Percentiles rank a stretch among this genome's conserved stretches.
Conservation (phyloP, 2,113 vertebrate species). For the Lichenostomus cassidix region DNA sequence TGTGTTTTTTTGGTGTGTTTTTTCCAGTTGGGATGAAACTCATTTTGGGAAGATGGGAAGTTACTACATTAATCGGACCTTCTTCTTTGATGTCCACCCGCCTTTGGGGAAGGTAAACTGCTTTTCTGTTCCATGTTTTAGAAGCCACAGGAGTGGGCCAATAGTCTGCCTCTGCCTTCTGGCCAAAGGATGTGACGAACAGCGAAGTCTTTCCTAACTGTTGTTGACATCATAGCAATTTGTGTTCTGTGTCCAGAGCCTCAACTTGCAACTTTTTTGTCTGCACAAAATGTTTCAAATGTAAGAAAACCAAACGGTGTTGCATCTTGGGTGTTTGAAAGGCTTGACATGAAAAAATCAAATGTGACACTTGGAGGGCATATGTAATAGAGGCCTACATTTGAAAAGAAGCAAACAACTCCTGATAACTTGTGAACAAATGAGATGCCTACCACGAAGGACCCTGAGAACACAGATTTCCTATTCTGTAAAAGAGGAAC, state of each 20-base stretch:
- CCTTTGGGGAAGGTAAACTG: slow-evolving; percentile 91
- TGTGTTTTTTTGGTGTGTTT: neutral
- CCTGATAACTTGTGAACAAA: neutral
- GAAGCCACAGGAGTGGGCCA: neutral
- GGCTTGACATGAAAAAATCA: neutral
- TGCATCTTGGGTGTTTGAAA: neutral
- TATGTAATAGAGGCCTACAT: neutral
- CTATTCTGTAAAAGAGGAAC: neutral
- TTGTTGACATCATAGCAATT: neutral
- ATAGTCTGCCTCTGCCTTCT: neutral
- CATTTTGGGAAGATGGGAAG: slow-evolving; percentile 99
- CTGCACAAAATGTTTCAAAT: neutral
- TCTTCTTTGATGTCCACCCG: slow-evolving; percentile 98
- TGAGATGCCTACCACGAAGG: neutral
- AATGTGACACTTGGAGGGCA: neutral
- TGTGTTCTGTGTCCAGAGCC: neutral
- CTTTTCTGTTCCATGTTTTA: neutral
- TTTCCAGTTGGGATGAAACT: slow-evolving; percentile 96
- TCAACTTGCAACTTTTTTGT: neutral
- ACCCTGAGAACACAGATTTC: neutral
- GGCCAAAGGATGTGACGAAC: neutral
- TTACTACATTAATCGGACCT: slow-evolving; percentile 97
- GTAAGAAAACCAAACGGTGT: neutral
- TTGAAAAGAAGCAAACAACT: neutral
- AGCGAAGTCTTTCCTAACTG: neutral